These are phyloP conservation scores for Gambelia wislizenii DNA, from an alignment of 2,797 vertebrate species.

Conservation along the genomic window DNA sequence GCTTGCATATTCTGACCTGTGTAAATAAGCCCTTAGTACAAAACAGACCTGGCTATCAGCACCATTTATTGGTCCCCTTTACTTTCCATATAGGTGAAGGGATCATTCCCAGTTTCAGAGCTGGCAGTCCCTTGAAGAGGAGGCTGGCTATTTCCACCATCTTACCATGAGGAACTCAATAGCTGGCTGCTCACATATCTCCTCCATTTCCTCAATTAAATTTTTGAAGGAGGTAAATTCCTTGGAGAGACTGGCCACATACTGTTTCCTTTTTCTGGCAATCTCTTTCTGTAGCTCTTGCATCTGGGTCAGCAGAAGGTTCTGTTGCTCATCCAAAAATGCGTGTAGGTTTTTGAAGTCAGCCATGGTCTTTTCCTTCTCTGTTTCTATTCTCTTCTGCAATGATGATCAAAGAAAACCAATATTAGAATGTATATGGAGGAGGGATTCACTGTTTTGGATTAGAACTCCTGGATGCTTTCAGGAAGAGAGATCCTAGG, in stretches of 20 bases:
- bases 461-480: too few species aligned
- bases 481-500: too few species aligned
- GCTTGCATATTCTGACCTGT: too few species aligned
- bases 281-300: neutral
- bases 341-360: neutral
- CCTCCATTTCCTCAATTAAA: neutral
- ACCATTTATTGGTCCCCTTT: neutral
- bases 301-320: neutral
- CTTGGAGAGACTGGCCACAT: neutral
- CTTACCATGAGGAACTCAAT: slow-evolving; percentile 11
- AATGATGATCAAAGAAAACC: neutral
- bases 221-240: neutral
- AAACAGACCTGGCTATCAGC: too few species aligned
- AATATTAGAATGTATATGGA: neutral
- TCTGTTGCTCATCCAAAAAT: slow-evolving; percentile 7
- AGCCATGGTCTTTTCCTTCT: neutral
- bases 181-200: neutral
- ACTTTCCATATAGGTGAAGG: neutral
- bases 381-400: neutral
- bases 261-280: neutral
- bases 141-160: neutral
- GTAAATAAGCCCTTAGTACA: too few species aligned
- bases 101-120: neutral
- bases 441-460: too few species aligned
- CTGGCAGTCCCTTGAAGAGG: neutral